Evolutionary conservation across 2,113 vertebrate species (phyloP), one percentile per base, ranked within the genome.

Genomic region (Catharus minimus): DNA sequence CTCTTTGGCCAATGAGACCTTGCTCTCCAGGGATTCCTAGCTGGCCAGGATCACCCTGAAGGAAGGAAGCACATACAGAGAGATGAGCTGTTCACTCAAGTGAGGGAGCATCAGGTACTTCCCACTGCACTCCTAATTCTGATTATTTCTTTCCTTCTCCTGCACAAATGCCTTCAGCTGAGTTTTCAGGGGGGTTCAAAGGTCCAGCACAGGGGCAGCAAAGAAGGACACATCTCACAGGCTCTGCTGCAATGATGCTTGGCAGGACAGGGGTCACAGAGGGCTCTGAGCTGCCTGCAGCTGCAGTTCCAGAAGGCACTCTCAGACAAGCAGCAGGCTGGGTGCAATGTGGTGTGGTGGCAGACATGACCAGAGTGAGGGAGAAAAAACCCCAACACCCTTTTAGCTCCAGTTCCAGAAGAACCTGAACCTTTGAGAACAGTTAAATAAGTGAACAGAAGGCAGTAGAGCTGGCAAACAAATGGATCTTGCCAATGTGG

Each of bases 1-100:
- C 99, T 92, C 99, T 98, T 92, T 98, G 98, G 67, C 99, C 99
- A 91, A 97, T 33, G 82, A 99, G 96, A 83, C 99, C 99, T 96
- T 97, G 98, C 94, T 99, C 99, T 82, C 99, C 99, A 10, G 96
- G 89, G 89, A 91, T 96, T 47, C 99, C 99, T 36, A 97, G 7
- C 49, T 97, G 97, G 82, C 99, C 99, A 75, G 97, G 81, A 55
- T 97, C 97, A 58, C 99, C 99, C 99, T 99, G 94, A 55, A 82
- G 86, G 69, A 81, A 64, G 33, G 22, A 80, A 74, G 17, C 50
- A 94, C 62, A 96, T 46, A 87, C 14, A 95, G 11, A 57, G 71
- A 75, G 36, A 79, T 23, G 67, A 80, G 64, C 49, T 49, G 52
- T 38, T 88, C 57, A 69, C 28, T 22, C 55, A 46, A 15, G 23